phyloP scores from a whole-genome alignment of 2,113 vertebrate genomes.

The Colistium nudipinnis region DNA sequence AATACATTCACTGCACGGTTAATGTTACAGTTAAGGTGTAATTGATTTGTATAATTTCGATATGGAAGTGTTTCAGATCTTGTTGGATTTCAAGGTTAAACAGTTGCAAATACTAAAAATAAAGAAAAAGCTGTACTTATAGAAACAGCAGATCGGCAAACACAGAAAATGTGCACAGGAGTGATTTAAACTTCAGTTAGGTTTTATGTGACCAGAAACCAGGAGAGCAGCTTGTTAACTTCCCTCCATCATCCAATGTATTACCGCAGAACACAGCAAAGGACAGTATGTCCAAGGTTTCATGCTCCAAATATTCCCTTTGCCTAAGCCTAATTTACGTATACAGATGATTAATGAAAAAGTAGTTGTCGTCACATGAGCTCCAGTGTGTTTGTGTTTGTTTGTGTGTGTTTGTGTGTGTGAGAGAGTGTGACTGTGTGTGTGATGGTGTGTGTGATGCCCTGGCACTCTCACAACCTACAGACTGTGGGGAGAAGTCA shows the following conservation, averaged over 20 bases:
- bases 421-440: conserved; percentile 17
- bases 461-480: conserved; percentile 57
- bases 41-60: neutral
- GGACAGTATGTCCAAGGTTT: conserved; percentile 58
- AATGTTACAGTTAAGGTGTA: neutral
- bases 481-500: conserved; percentile 58
- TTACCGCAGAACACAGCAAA: conserved; percentile 44
- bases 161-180: neutral
- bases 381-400: neutral
- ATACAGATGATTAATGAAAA: conserved; percentile 78
- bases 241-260: conserved; percentile 51
- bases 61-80: neutral
- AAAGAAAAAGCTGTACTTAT: neutral
- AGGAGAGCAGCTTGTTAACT: conserved; percentile 49
- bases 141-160: neutral
- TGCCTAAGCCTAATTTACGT: conserved; percentile 73
- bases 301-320: conserved; percentile 66
- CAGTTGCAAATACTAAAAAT: neutral
- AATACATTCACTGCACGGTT: neutral
- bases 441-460: conserved; percentile 11
- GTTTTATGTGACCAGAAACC: conserved; percentile 35
- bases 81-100: neutral
- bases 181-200: conserved; percentile 25
- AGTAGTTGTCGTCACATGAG: conserved; percentile 48
- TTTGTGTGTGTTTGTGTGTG: conserved; percentile 13